A percentile compares a stretch with the other conserved stretches of the same genome.
phyloP scores from a whole-genome alignment of 2,888 invertebrate genomes.

The Synanthedon vespiformis region DNA sequence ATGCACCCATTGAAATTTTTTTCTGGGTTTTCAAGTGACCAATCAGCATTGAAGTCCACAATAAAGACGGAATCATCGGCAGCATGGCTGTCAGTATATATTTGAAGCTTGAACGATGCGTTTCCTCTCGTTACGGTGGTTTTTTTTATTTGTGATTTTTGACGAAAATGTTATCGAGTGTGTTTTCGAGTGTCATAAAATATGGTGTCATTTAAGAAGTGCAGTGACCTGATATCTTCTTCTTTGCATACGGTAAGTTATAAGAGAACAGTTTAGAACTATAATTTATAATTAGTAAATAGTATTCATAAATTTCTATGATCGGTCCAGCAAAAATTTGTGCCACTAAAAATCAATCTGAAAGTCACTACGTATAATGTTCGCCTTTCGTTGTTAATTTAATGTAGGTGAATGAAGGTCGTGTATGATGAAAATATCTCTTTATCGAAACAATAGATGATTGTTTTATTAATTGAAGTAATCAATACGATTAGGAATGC shows the following conservation, averaged over 20 bases:
- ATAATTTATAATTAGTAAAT: neutral
- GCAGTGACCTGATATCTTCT: slow-evolving; percentile 58
- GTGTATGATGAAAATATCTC: neutral
- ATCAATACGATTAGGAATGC: slow-evolving; percentile 34
- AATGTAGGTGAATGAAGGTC: neutral
- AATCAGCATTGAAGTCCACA: slow-evolving; percentile 76
- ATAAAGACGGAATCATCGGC: slow-evolving; percentile 87
- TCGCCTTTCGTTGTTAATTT: slow-evolving; percentile 30
- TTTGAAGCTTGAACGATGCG: slow-evolving; percentile 88
- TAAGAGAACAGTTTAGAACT: slow-evolving; percentile 6
- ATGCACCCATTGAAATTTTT: slow-evolving; percentile 28
- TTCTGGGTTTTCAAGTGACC: slow-evolving; percentile 53
- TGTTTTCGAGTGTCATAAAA: slow-evolving; percentile 60
- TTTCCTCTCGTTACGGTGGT: slow-evolving; percentile 81
- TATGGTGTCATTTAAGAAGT: slow-evolving; percentile 69
- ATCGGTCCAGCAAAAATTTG: slow-evolving; percentile 17
- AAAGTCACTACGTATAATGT: slow-evolving; percentile 30
- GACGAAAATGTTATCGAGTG: slow-evolving; percentile 68
- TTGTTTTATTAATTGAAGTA: slow-evolving; percentile 28
- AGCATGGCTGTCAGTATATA: slow-evolving; percentile 99
- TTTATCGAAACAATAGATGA: neutral
- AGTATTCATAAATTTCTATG: neutral
- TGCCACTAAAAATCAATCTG: slow-evolving; percentile 38
- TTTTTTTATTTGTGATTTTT: slow-evolving; percentile 68
- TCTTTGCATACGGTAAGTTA: slow-evolving; percentile 44